These are phyloP conservation scores for Macrocentrus cingulum DNA, from an alignment of 1,140 invertebrate genomes.

Conservation along the genomic window DNA sequence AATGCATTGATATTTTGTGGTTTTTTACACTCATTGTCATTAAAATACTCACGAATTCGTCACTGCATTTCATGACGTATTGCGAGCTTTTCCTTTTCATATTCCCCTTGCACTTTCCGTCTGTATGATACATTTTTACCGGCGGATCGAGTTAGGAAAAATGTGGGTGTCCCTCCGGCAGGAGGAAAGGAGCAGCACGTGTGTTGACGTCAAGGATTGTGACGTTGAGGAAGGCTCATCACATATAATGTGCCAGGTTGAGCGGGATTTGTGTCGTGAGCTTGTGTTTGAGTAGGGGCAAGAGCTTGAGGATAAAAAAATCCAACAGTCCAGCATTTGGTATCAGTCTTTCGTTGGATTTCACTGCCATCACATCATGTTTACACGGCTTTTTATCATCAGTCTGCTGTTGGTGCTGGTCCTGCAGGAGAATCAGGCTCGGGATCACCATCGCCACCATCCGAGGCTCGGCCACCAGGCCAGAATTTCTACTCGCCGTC, in stretches of 20 bases:
- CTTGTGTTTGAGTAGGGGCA: not conserved
- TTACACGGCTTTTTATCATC: too few relatives aligned
- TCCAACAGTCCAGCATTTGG: not conserved
- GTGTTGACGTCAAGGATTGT: constrained; percentile 23
- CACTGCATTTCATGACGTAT: too few relatives aligned
- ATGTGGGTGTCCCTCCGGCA: constrained; percentile 5
- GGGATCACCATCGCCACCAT: too few relatives aligned
- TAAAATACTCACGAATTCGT: too few relatives aligned
- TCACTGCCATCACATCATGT: not conserved
- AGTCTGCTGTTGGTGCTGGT: too few relatives aligned
- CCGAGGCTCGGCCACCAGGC: too few relatives aligned
- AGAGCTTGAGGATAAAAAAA: constrained; percentile 20
- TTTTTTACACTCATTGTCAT: too few relatives aligned
- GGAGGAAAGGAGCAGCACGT: constrained; percentile 25
- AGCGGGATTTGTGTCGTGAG: constrained; percentile 13
- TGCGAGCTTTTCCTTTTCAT: too few relatives aligned
- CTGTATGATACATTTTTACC: not conserved
- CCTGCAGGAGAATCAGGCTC: too few relatives aligned
- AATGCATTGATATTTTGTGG: not conserved
- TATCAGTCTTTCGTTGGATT: constrained; percentile 17
- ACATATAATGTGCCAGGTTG: constrained; percentile 22
- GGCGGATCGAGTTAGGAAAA: not conserved
- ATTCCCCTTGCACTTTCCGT: constrained; percentile 1
- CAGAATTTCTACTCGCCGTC: too few relatives aligned
- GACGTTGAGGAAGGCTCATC: constrained; percentile 25